phyloP scores from a whole-genome alignment of 2,888 invertebrate species.

The Drosophila greeni region DNA sequence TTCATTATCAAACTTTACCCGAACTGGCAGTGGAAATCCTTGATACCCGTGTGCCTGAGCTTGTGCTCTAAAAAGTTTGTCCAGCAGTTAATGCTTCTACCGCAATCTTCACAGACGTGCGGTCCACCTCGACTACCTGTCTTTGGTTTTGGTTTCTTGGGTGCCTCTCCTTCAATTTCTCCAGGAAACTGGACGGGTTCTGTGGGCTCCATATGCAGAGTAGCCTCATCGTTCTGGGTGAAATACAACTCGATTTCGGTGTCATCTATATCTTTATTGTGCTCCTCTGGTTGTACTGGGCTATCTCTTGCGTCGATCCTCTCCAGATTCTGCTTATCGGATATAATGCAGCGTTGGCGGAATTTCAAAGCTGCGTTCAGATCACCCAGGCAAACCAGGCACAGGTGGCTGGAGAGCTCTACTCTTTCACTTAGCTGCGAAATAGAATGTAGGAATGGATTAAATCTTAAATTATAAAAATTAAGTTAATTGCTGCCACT shows the following conservation, averaged over 20 bases:
- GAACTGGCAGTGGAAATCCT: slow-evolving; percentile 35
- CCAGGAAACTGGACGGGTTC: background rate
- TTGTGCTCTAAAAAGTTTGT: slow-evolving; percentile 39
- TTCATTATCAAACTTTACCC: background rate
- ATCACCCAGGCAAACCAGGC: slow-evolving; percentile 39
- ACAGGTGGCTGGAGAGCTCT: slow-evolving; percentile 32
- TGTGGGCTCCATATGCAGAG: background rate
- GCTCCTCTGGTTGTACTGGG: no score
- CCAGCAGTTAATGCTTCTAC: slow-evolving; percentile 21
- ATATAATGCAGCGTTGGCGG: slow-evolving; percentile 49
- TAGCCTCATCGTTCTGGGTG: background rate
- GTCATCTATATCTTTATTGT: slow-evolving; percentile 10
- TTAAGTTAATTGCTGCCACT: background rate
- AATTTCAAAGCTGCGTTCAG: slow-evolving; percentile 39
- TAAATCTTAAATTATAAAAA: background rate
- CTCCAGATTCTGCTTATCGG: slow-evolving; percentile 42
- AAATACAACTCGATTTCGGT: slow-evolving; percentile 12
- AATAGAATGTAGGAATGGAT: background rate
- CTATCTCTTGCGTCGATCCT: background rate
- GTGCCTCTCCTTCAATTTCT: no score
- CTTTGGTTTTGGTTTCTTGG: background rate
- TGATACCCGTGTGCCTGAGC: slow-evolving; percentile 41
- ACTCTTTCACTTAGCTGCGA: slow-evolving; percentile 1
- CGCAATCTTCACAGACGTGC: slow-evolving; percentile 39
- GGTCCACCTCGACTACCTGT: background rate